phyloP scores from a whole-genome alignment of 2,888 invertebrate species.

The Tricholauxania praeusta region DNA sequence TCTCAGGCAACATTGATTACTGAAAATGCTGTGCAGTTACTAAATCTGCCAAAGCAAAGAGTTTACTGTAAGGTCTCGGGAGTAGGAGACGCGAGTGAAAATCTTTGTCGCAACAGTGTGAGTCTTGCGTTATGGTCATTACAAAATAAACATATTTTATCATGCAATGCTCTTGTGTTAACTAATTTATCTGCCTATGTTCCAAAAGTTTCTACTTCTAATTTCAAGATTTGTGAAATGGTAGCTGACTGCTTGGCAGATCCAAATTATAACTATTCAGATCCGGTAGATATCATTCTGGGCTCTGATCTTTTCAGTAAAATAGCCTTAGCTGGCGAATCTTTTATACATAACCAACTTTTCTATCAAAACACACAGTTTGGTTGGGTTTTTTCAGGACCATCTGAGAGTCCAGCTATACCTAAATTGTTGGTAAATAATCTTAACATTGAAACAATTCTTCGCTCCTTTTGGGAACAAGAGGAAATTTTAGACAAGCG shows the following conservation, averaged over 20 bases:
- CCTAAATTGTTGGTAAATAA: conserved; percentile 26
- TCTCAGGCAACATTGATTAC: conserved; percentile 9
- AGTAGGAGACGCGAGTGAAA: background rate
- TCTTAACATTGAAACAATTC: conserved; percentile 27
- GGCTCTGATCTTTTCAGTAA: conserved; percentile 26
- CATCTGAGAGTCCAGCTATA: background rate
- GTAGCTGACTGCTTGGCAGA: conserved; percentile 16
- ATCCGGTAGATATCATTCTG: conserved; percentile 35
- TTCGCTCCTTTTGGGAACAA: conserved; percentile 36
- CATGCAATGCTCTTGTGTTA: background rate
- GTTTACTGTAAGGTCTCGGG: conserved; percentile 10
- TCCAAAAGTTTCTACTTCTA: background rate
- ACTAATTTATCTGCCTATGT: too few relatives aligned
- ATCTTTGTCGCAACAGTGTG: background rate
- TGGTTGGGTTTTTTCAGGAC: conserved; percentile 38
- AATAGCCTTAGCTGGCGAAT: conserved; percentile 25
- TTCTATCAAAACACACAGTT: conserved; percentile 38
- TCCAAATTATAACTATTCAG: conserved; percentile 28
- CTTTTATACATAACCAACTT: conserved; percentile 28
- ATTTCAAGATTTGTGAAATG: background rate
- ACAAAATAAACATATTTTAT: background rate
- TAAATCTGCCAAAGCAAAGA: background rate
- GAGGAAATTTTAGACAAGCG: conserved; percentile 16
- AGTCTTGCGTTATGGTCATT: background rate
- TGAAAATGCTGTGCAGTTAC: conserved; percentile 11